These are phyloP conservation scores for Hermodice carunculata DNA, from an alignment of 2,888 invertebrate species.

Conservation along the genomic window DNA sequence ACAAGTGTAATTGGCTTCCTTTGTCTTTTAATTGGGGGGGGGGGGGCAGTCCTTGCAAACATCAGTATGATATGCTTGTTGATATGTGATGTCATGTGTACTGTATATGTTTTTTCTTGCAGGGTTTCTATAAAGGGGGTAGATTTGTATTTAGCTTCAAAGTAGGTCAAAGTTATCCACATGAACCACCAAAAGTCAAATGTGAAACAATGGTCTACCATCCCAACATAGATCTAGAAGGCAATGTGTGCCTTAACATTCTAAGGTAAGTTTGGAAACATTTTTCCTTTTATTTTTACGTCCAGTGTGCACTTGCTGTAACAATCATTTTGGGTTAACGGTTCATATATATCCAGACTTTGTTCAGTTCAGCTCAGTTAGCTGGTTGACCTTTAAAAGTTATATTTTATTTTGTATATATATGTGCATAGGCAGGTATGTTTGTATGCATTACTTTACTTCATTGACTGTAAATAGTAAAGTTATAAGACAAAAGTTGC, in stretches of 20 bases:
- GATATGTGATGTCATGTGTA: neutral
- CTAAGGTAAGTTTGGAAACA: slow-evolving; percentile 72
- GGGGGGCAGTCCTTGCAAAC: too few relatives aligned
- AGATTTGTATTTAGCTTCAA: slow-evolving; percentile 97
- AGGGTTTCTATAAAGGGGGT: slow-evolving; percentile 95
- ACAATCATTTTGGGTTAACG: too few relatives aligned
- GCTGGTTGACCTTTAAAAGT: too few relatives aligned
- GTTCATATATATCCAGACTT: too few relatives aligned
- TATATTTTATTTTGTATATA: too few relatives aligned
- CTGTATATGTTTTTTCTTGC: slow-evolving; percentile 66
- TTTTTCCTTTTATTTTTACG: neutral
- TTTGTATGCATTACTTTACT: too few relatives aligned
- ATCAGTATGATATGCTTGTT: neutral
- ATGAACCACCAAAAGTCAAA: slow-evolving; percentile 98
- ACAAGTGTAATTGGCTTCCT: too few relatives aligned
- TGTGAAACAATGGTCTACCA: slow-evolving; percentile 98
- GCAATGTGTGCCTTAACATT: slow-evolving; percentile 97
- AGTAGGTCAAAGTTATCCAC: slow-evolving; percentile 97
- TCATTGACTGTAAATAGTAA: too few relatives aligned
- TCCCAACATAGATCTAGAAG: slow-evolving; percentile 98
- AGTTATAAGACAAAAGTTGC: too few relatives aligned
- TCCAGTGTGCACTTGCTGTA: neutral
- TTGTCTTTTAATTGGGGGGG: too few relatives aligned
- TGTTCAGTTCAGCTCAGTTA: too few relatives aligned
- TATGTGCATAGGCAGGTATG: too few relatives aligned